Evolutionary conservation across 2,113 vertebrate species (phyloP), one percentile per base, ranked within the genome.

Genomic region (Oncorhynchus mykiss): DNA sequence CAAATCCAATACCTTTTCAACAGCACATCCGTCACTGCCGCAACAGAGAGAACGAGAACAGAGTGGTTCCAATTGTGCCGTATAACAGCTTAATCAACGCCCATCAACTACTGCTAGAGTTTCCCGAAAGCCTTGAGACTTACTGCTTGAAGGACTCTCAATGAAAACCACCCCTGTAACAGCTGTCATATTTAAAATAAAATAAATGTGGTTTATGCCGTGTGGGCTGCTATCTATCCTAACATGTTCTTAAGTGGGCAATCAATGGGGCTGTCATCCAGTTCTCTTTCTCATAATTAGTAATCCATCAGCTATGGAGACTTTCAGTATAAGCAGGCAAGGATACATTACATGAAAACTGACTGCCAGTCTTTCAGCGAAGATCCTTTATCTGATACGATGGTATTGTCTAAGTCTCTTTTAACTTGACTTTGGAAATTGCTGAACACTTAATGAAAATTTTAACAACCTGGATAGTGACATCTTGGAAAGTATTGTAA

Each of bases 1-100:
- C 90, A 88, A 94, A 95, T 91, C 92, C 90, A 92, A 90, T 92
- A 93, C 74, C 81, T 80, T 87, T 88, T 88, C 86, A 91, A 77
- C 89, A 74, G 86, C 88, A 82, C 91, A 92, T 93, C 92, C 88
- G 91, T 94, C 93, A 93, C 79, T 82, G 79, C 79, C 84, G 80
- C 77, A 75, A 31, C 73, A 76, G 64, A 74, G 4, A 0, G 82
- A 85, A 88, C 31, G 86, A 93, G 90, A 90, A 90, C 90, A 89
- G 90, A 91, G 80, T 85, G 80, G 80, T 90, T 90, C 78, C 83
- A 80, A 70, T 92, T 90, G 91, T 91, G 85, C 86, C 83, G 77
- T 89, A 89, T 85, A 94, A 93, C 85, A 92, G 90, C 88, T 88
- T 90, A 87, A 86, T 93, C 91, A 83, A 81, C 79, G 88, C 78